Base-by-base conservation (phyloP, 2,888 invertebrate species). In the Gymnoscelis rufifasciata region DNA sequence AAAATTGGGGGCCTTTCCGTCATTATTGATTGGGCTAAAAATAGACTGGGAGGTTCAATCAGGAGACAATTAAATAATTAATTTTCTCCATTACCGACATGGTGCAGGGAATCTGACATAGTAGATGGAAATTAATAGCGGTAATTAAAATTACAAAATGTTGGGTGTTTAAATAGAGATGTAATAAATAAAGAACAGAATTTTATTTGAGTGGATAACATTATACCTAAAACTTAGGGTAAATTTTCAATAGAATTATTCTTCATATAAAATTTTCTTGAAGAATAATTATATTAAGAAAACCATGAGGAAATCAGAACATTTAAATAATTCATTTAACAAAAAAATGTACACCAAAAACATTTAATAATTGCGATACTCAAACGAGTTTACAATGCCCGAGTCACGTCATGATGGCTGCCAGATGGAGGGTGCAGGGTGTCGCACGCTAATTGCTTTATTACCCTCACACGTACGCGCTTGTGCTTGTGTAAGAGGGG, bases 11-110 rank as follows among this genome's bases (percentile, higher is more conserved):
- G 8, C 30, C 23, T 39, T 41, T 35, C n/a, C 19, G 14, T 27
- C 10, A 14, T 23, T 33, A 37, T 43, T 13, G 40, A 43, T 40
- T 42, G 44, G 35, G 33, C 29, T 36, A 23, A 36, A 50, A 42
- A 43, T 45, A 38, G 35, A 35, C 35, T 14, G 19, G 10, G 3
- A 7, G 19, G 4, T 19, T 23, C 11, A 23, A 41, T 38, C 30
- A 38, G 10, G 42, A 42, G 4, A 35, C 42, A 38, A 39, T 39
- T 50, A 15, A 38, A 47, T 51, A 47, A 51, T 51, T 47, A 43
- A 51, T 47, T 41, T 51, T 44, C 47, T 35, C 47, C 41, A 47
- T 47, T 47, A 51, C 43, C n/a, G n/a, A n/a, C n/a, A 30, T 51
- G 46, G 43, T 40, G 46, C 46, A 28, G 24, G 39, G 8, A 15